Conservation (phyloP, 35 echinoderm and acorn worm species). For the Chiridota heheva region DNA sequence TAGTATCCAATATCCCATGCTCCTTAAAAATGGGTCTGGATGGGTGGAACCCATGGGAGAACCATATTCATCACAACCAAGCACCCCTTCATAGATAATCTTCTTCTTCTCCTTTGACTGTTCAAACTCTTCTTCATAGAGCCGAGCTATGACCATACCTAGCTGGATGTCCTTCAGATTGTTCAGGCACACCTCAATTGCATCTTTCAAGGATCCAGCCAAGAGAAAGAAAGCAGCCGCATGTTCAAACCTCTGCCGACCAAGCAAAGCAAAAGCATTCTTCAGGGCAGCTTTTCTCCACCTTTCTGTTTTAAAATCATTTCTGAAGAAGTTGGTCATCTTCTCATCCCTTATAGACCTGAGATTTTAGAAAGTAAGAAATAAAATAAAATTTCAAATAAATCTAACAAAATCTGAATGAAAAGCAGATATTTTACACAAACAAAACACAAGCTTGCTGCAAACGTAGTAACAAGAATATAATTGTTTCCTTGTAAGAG, state of each 20-base stretch:
- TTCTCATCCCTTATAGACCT: conserved; percentile 72
- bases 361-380: background rate
- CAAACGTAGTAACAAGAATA: too few relatives aligned
- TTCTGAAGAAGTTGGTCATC: conserved; percentile 91
- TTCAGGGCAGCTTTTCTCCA: conserved; percentile 97
- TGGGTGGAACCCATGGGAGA: conserved; percentile 6
- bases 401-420: background rate
- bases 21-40: conserved; percentile 89
- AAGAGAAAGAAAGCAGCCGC: conserved; percentile 97
- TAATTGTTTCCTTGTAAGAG: too few relatives aligned
- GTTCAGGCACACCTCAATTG: conserved; percentile 81
- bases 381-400: background rate
- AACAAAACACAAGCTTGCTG: too few relatives aligned
- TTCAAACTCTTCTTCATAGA: conserved; percentile 92
- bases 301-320: conserved; percentile 85
- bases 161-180: conserved; percentile 90
- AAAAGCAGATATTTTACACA: background rate
- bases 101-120: conserved; percentile 76
- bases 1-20: conserved; percentile 90
- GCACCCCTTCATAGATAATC: conserved; percentile 61
- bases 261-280: conserved; percentile 93
- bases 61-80: conserved; percentile 64
- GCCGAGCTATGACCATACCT: conserved; percentile 83
- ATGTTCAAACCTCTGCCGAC: conserved; percentile 91
- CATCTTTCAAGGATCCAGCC: conserved; percentile 92